phyloP scores from a whole-genome alignment of 2,113 vertebrate species.

The Aphyosemion australe region DNA sequence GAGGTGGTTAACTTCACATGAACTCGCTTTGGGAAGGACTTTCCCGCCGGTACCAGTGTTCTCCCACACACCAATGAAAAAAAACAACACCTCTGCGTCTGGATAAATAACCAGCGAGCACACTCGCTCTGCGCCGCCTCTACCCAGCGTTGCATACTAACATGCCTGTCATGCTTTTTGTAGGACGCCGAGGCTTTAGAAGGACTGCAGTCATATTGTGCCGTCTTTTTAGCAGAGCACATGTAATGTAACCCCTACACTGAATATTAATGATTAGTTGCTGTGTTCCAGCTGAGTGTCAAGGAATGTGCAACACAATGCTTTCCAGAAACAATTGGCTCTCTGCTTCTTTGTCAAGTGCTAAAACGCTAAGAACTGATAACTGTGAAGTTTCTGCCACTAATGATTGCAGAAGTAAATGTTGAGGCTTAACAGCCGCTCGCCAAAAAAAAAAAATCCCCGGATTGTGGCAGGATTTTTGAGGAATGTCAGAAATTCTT shows the following conservation, averaged over 20 bases:
- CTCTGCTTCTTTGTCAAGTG: constrained; percentile 39
- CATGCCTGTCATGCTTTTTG: constrained; percentile 32
- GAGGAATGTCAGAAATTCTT: too few species aligned
- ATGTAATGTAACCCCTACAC: constrained; percentile 49
- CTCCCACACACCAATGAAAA: constrained; percentile 35
- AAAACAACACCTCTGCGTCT: not conserved
- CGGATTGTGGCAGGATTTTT: constrained; percentile 8
- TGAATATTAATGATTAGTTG: constrained; percentile 71
- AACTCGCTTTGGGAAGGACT: constrained; percentile 58
- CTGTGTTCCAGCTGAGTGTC: constrained; percentile 45
- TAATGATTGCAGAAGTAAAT: constrained; percentile 26
- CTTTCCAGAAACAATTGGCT: constrained; percentile 47
- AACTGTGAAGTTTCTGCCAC: constrained; percentile 29
- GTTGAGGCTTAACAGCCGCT: not conserved
- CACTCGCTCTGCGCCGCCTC: constrained; percentile 18
- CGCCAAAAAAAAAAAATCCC: constrained; percentile 10
- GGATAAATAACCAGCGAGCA: constrained; percentile 42
- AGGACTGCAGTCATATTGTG: constrained; percentile 40
- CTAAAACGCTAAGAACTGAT: constrained; percentile 44
- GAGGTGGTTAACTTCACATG: constrained; percentile 59
- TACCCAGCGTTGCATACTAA: constrained; percentile 28
- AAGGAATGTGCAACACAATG: constrained; percentile 52
- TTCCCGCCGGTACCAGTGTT: constrained; percentile 37
- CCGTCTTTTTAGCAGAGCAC: constrained; percentile 53
- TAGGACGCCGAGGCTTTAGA: constrained; percentile 37